These are phyloP conservation scores for Moxostoma hubbsi DNA, from an alignment of 2,797 vertebrate species.

Conservation along the genomic window DNA sequence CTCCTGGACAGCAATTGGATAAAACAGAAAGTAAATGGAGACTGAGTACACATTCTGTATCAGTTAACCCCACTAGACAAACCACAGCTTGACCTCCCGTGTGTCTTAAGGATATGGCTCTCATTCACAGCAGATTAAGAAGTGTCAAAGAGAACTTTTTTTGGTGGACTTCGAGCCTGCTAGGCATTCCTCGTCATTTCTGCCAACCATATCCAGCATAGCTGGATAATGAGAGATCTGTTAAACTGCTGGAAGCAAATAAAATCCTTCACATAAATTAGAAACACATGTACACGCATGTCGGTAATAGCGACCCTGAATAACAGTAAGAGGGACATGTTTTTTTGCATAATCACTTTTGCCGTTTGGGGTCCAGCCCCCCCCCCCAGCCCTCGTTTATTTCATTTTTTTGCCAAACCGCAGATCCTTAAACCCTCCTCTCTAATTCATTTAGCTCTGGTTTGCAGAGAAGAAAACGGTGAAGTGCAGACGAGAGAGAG, in stretches of 20 bases:
- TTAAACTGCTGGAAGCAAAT: slow-evolving; percentile 77
- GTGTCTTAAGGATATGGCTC: slow-evolving; percentile 35
- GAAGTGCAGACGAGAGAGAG: slow-evolving; percentile 38
- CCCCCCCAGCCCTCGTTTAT: background rate
- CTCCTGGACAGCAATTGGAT: background rate
- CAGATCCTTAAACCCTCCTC: slow-evolving; percentile 79
- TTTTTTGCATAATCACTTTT: slow-evolving; percentile 84
- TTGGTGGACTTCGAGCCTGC: slow-evolving; percentile 50
- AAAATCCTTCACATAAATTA: slow-evolving; percentile 74
- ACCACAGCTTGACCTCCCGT: slow-evolving; percentile 57
- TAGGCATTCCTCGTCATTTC: slow-evolving; percentile 51
- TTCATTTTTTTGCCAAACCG: slow-evolving; percentile 68
- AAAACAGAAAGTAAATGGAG: background rate
- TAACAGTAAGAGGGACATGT: slow-evolving; percentile 81
- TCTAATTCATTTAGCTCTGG: slow-evolving; percentile 78
- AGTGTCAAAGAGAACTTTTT: slow-evolving; percentile 51
- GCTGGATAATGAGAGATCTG: slow-evolving; percentile 87
- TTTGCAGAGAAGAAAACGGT: slow-evolving; percentile 76
- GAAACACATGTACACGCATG: slow-evolving; percentile 88
- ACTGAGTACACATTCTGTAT: slow-evolving; percentile 16
- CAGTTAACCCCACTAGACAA: slow-evolving; percentile 22
- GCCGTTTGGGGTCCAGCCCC: slow-evolving; percentile 19
- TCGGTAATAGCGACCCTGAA: slow-evolving; percentile 81
- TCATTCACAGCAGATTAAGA: slow-evolving; percentile 35
- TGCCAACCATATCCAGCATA: slow-evolving; percentile 68